Conservation (phyloP, 2,113 vertebrate genomes). For the Ramphastos sulfuratus region DNA sequence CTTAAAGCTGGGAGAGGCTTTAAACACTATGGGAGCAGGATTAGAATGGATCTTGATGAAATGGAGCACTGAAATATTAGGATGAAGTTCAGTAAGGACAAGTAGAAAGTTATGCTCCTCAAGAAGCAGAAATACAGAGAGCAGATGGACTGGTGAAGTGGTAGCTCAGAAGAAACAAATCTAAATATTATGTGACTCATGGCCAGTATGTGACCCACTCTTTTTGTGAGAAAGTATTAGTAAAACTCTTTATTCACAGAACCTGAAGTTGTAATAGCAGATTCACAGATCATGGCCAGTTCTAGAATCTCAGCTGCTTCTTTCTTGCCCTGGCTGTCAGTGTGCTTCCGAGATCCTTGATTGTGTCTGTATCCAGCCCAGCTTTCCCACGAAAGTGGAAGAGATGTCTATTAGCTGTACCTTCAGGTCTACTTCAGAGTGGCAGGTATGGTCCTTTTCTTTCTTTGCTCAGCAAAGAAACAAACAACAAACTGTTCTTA, state of each 20-base stretch:
- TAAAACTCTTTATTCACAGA: not conserved
- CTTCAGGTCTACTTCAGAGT: not conserved
- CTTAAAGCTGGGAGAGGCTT: slow-evolving; percentile 4
- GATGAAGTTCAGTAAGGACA: not conserved
- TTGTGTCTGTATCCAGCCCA: not conserved
- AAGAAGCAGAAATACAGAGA: not conserved
- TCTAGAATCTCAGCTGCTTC: not conserved
- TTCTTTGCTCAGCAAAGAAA: not conserved
- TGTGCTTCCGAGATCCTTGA: not conserved
- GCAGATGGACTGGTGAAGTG: not conserved
- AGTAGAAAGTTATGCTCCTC: not conserved
- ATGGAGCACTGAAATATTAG: not conserved
- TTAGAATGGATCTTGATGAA: slow-evolving; percentile 6
- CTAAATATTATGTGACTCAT: not conserved
- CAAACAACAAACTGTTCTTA: not conserved
- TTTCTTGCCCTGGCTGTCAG: not conserved
- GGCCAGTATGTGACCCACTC: not conserved
- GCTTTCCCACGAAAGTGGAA: not conserved
- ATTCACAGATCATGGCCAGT: not conserved
- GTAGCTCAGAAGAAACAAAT: not conserved
- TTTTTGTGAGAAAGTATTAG: not conserved
- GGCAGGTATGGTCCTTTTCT: not conserved
- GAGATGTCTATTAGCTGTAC: not conserved
- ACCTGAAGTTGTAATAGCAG: not conserved
- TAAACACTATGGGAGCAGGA: not conserved